A percentile compares a stretch with the other conserved stretches of the same genome.
Evolutionary conservation across 2,797 vertebrate genomes (phyloP).

Genomic region (Oryzias dopingdopingensis): DNA sequence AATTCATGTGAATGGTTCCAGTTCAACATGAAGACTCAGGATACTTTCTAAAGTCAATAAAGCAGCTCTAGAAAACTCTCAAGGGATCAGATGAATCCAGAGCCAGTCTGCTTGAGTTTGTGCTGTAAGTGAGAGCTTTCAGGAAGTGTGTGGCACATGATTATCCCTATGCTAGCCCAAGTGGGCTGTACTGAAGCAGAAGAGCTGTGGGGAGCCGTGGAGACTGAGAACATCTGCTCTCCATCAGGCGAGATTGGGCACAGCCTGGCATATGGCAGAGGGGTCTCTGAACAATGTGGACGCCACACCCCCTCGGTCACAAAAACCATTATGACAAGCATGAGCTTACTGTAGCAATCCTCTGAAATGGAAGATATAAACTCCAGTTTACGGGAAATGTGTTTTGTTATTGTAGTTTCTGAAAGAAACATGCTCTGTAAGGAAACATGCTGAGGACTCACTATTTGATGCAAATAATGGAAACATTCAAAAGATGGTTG

Average conservation of each 20-base stretch:
- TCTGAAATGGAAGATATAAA: neutral
- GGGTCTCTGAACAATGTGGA: conserved; percentile 74
- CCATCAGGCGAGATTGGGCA: conserved; percentile 69
- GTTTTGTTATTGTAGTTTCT: neutral
- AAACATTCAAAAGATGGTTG: too few relatives aligned
- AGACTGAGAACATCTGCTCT: conserved; percentile 78
- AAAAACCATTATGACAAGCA: conserved; percentile 33
- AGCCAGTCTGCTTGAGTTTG: neutral
- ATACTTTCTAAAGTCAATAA: too few relatives aligned
- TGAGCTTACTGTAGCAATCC: neutral
- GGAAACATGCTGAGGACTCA: too few relatives aligned
- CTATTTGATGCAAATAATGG: too few relatives aligned
- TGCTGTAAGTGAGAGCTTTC: conserved; percentile 30
- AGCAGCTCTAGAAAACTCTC: too few relatives aligned
- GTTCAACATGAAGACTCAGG: too few relatives aligned
- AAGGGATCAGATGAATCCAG: neutral
- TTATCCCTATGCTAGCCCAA: conserved; percentile 44
- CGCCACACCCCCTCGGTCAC: conserved; percentile 52
- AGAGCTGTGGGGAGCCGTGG: conserved; percentile 62
- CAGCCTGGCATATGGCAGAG: conserved; percentile 73
- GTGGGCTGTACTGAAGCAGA: conserved; percentile 59
- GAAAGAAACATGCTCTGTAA: neutral
- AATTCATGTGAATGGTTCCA: too few relatives aligned
- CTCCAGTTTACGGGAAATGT: neutral
- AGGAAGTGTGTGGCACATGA: conserved; percentile 43